phyloP scores from a whole-genome alignment of 2,888 invertebrate genomes.

The Dolichomitus sp. region DNA sequence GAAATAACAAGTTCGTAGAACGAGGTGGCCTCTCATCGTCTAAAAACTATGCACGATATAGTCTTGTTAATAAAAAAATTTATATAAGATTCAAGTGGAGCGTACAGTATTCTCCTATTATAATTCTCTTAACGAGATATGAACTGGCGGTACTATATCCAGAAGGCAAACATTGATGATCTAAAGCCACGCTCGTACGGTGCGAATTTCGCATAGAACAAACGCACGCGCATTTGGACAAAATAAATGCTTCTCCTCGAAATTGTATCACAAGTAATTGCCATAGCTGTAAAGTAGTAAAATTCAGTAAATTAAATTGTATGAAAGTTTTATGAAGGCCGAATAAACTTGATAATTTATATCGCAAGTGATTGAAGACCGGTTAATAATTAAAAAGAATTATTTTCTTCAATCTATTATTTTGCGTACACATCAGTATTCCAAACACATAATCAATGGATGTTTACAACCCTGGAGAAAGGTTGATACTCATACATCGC shows the following conservation, averaged over 20 bases:
- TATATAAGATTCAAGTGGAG: constrained; percentile 54
- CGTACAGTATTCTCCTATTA: constrained; percentile 55
- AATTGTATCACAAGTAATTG: constrained; percentile 19
- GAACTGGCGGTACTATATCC: constrained; percentile 96
- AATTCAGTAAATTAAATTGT: constrained; percentile 38
- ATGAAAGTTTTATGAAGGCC: constrained; percentile 26
- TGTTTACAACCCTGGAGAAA: too few species aligned
- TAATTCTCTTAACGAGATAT: too few species aligned
- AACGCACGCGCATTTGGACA: constrained; percentile 97
- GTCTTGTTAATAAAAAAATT: constrained; percentile 44
- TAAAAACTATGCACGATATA: constrained; percentile 51
- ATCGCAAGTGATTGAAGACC: too few species aligned
- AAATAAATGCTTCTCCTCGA: constrained; percentile 89
- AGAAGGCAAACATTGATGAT: constrained; percentile 91
- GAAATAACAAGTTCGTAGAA: constrained; percentile 56
- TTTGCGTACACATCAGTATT: too few species aligned
- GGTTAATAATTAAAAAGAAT: too few species aligned
- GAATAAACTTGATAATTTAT: constrained; percentile 45
- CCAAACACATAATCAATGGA: too few species aligned
- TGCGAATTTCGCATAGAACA: constrained; percentile 98
- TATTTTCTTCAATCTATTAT: too few species aligned
- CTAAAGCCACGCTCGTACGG: constrained; percentile 97
- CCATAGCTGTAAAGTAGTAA: constrained; percentile 49
- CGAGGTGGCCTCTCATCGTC: constrained; percentile 35
- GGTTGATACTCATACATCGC: too few species aligned